phyloP scores from a whole-genome alignment of 2,113 vertebrate species.

The Tetrax tetrax region DNA sequence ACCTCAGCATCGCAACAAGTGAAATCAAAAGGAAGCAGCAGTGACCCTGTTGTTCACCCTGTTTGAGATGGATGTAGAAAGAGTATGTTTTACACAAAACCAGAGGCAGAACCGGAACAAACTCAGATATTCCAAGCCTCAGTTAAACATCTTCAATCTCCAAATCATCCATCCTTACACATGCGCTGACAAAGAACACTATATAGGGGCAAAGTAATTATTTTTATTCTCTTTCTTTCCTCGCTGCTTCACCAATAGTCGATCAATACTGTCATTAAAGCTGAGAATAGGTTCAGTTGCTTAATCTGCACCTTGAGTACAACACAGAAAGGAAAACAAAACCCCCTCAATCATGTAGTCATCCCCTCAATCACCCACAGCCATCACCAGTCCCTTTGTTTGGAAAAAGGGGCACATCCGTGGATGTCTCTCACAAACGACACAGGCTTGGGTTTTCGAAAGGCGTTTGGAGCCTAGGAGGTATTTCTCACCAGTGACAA shows the following conservation, averaged over 20 bases:
- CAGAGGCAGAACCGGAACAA: background rate
- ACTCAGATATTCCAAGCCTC: background rate
- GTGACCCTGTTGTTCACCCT: background rate
- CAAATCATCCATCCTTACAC: background rate
- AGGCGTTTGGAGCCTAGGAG: background rate
- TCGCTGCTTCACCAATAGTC: constrained; percentile 41
- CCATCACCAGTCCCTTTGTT: background rate
- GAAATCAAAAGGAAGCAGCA: background rate
- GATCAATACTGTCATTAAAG: constrained; percentile 54
- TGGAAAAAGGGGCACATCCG: background rate
- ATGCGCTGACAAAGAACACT: background rate
- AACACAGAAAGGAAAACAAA: constrained; percentile 30
- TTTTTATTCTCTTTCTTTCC: constrained; percentile 43
- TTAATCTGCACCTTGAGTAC: constrained; percentile 40
- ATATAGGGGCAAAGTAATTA: constrained; percentile 27
- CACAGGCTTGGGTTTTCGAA: background rate
- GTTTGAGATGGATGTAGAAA: background rate
- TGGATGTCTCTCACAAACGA: background rate
- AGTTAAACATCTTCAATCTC: background rate
- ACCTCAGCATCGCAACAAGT: background rate
- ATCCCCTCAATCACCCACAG: background rate
- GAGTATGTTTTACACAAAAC: background rate
- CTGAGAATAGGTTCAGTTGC: constrained; percentile 46
- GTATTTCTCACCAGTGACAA: background rate
- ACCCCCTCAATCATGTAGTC: background rate